These are phyloP conservation scores for Nipponia nippon DNA, from an alignment of 2,113 vertebrate species.

Conservation along the genomic window DNA sequence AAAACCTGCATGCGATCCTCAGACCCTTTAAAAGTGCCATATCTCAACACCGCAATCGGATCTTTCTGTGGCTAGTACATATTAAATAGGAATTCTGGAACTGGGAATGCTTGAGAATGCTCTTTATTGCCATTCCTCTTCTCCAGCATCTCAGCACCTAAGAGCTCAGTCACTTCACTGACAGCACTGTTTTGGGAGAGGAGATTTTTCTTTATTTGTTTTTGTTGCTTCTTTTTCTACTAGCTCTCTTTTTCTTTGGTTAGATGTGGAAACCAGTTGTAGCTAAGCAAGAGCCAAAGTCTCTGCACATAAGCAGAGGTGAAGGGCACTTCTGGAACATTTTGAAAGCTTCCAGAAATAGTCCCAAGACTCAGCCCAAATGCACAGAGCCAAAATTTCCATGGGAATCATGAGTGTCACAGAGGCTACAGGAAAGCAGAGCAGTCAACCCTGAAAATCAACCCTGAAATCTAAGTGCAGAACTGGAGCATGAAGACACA, in stretches of 20 bases:
- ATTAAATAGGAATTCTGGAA: not conserved
- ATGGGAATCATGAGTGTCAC: not conserved
- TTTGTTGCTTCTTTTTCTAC: not conserved
- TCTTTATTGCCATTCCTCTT: not conserved
- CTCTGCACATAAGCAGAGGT: not conserved
- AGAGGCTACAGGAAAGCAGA: not conserved
- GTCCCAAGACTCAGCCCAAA: not conserved
- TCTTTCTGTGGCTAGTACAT: not conserved
- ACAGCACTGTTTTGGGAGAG: not conserved
- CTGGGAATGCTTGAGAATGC: not conserved
- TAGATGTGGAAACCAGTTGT: not conserved
- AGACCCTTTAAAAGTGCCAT: not conserved
- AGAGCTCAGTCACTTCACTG: not conserved
- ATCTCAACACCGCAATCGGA: not conserved
- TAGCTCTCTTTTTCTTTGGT: not conserved
- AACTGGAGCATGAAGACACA: not conserved
- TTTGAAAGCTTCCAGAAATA: conserved; percentile 21
- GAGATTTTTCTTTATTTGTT: not conserved
- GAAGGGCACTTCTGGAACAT: not conserved
- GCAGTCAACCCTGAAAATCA: not conserved
- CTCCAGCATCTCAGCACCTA: not conserved
- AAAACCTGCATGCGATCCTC: not conserved
- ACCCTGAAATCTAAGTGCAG: not conserved
- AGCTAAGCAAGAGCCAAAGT: not conserved
- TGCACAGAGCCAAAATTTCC: not conserved